Evolutionary conservation across 1,140 invertebrate species (phyloP).

Genomic region (Bombyx mandarina): DNA sequence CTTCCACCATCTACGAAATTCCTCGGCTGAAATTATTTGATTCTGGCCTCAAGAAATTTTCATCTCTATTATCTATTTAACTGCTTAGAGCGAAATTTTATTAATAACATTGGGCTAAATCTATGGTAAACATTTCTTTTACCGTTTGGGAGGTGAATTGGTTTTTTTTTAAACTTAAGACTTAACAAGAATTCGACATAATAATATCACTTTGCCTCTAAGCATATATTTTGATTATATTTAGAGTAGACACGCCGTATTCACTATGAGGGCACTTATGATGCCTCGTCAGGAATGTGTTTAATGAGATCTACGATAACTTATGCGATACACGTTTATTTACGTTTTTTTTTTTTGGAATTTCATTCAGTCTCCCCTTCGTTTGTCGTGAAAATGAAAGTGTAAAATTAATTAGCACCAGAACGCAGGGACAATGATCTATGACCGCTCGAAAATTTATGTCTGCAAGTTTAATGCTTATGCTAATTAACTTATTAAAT

Average conservation of each 20-base stretch:
- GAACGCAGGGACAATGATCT: conserved; percentile 45
- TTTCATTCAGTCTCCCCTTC: conserved; percentile 50
- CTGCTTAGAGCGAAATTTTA: not conserved
- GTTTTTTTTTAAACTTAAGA: too few species aligned
- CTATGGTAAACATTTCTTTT: too few species aligned
- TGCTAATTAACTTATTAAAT: too few species aligned
- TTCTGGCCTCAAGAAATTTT: conserved; percentile 12
- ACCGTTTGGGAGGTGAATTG: too few species aligned
- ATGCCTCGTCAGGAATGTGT: conserved; percentile 36
- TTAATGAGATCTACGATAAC: conserved; percentile 50
- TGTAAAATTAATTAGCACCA: conserved; percentile 57
- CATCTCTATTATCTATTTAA: conserved; percentile 6
- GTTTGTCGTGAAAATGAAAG: conserved; percentile 45
- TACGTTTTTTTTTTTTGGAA: conserved; percentile 44
- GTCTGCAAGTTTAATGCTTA: too few species aligned
- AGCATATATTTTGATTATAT: too few species aligned
- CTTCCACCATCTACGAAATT: conserved; percentile 18
- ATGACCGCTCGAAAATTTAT: conserved; percentile 42
- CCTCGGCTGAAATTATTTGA: conserved; percentile 16
- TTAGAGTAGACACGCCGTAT: not conserved
- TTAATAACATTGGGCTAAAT: too few species aligned
- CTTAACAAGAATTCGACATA: too few species aligned
- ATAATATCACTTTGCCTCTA: too few species aligned
- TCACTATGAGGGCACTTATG: conserved; percentile 26
- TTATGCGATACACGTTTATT: conserved; percentile 55